Evolutionary conservation across 2,113 vertebrate genomes (phyloP).

Genomic region (Apus apus): DNA sequence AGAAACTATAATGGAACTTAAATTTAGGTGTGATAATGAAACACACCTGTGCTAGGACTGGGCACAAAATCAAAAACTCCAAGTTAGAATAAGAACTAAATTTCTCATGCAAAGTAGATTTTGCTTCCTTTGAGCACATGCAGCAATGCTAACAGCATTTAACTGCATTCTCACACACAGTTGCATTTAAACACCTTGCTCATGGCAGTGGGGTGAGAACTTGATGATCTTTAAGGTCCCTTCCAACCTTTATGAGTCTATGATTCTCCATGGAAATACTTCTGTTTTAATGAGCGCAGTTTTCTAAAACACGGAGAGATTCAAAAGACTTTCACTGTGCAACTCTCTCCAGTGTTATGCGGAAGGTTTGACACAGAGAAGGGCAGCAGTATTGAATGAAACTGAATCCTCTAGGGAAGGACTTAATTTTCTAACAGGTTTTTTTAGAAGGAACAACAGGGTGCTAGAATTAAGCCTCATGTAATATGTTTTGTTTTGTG

Average conservation of each 20-base stretch:
- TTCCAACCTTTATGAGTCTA: neutral
- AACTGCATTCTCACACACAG: neutral
- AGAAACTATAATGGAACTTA: neutral
- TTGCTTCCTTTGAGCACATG: neutral
- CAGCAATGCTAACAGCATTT: neutral
- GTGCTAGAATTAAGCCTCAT: no score
- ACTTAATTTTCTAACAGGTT: neutral
- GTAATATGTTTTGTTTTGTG: neutral
- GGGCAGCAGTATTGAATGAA: neutral
- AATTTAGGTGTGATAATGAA: neutral
- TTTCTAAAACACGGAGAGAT: neutral
- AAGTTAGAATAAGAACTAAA: neutral
- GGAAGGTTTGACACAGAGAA: neutral
- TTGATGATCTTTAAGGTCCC: no score
- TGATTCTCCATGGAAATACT: neutral
- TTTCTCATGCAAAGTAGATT: neutral
- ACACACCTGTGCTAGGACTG: accelerated
- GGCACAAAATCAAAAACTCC: neutral
- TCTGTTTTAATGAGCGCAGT: neutral
- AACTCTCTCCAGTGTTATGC: accelerated
- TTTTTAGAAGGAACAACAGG: neutral
- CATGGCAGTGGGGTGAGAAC: no score
- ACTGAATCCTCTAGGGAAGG: neutral
- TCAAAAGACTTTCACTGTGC: neutral
- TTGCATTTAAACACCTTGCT: neutral